These are phyloP conservation scores for Aselliscus stoliczkanus DNA, from an alignment of 2,797 vertebrate species.

Conservation along the genomic window DNA sequence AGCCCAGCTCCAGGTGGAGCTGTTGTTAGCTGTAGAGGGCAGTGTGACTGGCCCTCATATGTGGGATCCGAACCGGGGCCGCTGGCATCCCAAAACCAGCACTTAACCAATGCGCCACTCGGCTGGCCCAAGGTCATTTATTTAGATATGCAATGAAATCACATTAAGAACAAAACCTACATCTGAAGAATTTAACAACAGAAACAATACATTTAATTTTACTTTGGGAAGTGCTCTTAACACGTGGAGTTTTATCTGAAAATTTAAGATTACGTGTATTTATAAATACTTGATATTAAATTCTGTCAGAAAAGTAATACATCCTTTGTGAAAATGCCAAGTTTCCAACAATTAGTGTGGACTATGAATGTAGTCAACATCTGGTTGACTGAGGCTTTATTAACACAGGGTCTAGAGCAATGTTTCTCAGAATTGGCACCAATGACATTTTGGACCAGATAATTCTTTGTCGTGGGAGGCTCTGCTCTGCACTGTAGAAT, in stretches of 20 bases:
- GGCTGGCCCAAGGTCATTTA: background rate
- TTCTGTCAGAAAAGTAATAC: constrained; percentile 34
- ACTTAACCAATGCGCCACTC: too few relatives aligned
- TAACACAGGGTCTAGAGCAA: background rate
- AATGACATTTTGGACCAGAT: background rate
- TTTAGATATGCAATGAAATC: constrained; percentile 14
- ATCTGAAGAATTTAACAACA: constrained; percentile 24
- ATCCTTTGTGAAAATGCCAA: background rate
- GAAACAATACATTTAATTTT: background rate
- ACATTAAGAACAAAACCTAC: constrained; percentile 2
- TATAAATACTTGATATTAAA: constrained; percentile 31
- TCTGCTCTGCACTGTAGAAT: background rate
- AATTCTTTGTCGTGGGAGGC: background rate
- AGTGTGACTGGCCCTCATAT: too few relatives aligned
- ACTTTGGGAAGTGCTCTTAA: constrained; percentile 12
- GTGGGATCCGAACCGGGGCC: too few relatives aligned
- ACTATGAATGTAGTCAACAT: background rate
- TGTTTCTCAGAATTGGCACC: background rate
- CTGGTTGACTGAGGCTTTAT: background rate
- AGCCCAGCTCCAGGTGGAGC: too few relatives aligned
- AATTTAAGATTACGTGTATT: constrained; percentile 21
- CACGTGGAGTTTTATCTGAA: background rate
- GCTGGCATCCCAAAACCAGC: too few relatives aligned
- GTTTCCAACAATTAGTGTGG: background rate
- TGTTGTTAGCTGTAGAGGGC: too few relatives aligned